Evolutionary conservation across 2,113 vertebrate genomes (phyloP).

Genomic region (Probosciger aterrimus): DNA sequence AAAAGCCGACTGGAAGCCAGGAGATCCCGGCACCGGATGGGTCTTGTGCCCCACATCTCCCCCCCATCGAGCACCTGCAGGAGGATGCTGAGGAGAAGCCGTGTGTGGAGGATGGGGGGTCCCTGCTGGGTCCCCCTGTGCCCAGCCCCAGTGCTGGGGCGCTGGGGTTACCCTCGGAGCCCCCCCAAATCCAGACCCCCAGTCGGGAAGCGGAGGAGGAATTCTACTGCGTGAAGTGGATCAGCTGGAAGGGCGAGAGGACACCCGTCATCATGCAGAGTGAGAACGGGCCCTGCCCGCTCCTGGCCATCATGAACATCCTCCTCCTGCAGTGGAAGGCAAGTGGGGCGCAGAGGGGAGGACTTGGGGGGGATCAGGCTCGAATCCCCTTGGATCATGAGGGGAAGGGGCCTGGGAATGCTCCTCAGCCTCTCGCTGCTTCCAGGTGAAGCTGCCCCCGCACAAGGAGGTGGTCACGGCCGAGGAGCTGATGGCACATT

Average conservation of each 20-base stretch:
- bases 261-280: constrained; percentile 90
- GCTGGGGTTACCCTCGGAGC: not conserved
- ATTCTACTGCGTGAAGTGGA: constrained; percentile 92
- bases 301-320: constrained; percentile 92
- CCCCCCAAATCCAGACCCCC: not conserved
- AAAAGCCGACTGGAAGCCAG: rapidly evolving
- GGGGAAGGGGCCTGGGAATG: not conserved
- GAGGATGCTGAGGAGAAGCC: not conserved
- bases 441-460: constrained; percentile 85
- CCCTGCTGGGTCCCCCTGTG: rapidly evolving
- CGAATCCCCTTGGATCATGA: rapidly evolving
- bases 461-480: constrained; percentile 90
- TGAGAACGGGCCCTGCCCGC: constrained; percentile 90
- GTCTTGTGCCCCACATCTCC: not conserved
- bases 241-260: constrained; percentile 89
- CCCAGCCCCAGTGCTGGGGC: not conserved
- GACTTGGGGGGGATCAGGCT: rapidly evolving
- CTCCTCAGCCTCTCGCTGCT: not conserved
- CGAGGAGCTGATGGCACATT: constrained; percentile 90
- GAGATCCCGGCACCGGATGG: rapidly evolving
- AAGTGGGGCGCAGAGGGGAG: not conserved
- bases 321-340: constrained; percentile 94
- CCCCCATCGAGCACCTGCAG: not conserved
- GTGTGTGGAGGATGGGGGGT: rapidly evolving
- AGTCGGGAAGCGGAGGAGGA: not conserved